Conservation (phyloP, 35 echinoderm and acorn worm species). For the Acanthaster planci region DNA sequence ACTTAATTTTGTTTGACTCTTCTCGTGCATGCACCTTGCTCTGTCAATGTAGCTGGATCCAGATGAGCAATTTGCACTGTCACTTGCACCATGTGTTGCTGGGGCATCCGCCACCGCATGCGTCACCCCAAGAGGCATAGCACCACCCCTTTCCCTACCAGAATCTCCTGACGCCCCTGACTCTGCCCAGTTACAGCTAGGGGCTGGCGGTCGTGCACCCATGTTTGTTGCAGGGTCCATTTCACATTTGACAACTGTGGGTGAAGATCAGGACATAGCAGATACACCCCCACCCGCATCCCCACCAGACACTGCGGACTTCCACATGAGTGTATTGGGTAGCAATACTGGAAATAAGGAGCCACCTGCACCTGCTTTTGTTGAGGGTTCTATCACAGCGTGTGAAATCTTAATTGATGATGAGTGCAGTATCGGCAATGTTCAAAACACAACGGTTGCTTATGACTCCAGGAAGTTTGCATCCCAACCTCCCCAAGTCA, state of each 20-base stretch:
- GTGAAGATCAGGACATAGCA: too few relatives aligned
- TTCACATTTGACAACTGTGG: too few relatives aligned
- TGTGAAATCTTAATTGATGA: not conserved
- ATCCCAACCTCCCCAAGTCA: not conserved
- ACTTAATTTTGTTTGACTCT: conserved; percentile 3
- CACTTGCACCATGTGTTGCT: not conserved
- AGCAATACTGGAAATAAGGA: too few relatives aligned
- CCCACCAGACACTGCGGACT: not conserved
- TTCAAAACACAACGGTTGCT: not conserved
- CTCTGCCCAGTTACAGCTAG: too few relatives aligned
- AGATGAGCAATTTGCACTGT: not conserved
- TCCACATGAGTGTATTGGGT: not conserved
- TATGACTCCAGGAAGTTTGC: not conserved
- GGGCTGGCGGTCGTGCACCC: too few relatives aligned
- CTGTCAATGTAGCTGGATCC: conserved; percentile 14
- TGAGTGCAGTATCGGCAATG: not conserved
- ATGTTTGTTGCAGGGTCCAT: too few relatives aligned
- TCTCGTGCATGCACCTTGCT: conserved; percentile 6
- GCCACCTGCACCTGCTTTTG: not conserved
- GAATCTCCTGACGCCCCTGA: too few relatives aligned
- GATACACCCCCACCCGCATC: not conserved
- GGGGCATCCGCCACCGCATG: not conserved
- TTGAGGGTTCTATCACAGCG: not conserved
- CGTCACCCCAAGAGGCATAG: conserved; percentile 3
- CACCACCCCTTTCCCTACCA: not conserved